A percentile compares a stretch with the other conserved stretches of the same genome.
These are phyloP conservation scores for Chrysogorgia sp. DNA, from an alignment of 92 coral and sea anemone species.

Conservation along the genomic window DNA sequence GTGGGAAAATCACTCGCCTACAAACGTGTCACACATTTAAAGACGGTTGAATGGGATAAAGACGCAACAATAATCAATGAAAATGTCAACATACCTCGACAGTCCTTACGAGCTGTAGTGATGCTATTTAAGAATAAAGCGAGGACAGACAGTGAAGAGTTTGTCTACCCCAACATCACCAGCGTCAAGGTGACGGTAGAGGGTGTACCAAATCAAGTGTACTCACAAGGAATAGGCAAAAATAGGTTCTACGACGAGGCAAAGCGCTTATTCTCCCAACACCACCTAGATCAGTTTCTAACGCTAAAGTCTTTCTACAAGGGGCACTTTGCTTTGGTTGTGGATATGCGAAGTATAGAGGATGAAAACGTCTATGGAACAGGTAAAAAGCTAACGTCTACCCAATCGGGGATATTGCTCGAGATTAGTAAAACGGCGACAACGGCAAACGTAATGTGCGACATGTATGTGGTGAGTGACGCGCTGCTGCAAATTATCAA, in stretches of 20 bases:
- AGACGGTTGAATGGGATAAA: too few relatives aligned
- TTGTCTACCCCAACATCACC: too few relatives aligned
- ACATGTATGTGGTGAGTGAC: slow-evolving; percentile 22
- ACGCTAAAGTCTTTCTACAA: slow-evolving; percentile 26
- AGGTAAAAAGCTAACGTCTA: not conserved
- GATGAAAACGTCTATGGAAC: not conserved
- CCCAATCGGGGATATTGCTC: not conserved
- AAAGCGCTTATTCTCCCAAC: not conserved
- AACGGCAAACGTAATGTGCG: slow-evolving; percentile 16
- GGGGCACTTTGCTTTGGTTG: slow-evolving; percentile 6
- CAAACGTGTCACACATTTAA: not conserved
- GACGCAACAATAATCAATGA: too few relatives aligned
- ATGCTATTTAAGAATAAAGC: too few relatives aligned
- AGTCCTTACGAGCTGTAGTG: too few relatives aligned
- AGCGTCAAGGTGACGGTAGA: too few relatives aligned
- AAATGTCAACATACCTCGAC: too few relatives aligned
- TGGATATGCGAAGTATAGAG: not conserved
- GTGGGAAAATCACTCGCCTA: not conserved
- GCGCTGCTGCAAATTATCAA: slow-evolving; percentile 13
- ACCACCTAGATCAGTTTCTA: slow-evolving; percentile 14
- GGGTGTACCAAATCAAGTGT: too few relatives aligned
- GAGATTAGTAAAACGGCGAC: too few relatives aligned
- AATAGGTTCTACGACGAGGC: too few relatives aligned
- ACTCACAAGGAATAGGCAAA: too few relatives aligned
- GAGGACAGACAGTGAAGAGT: too few relatives aligned